Evolutionary conservation across 2,797 vertebrate species (phyloP).

Genomic region (Octomys mimax): DNA sequence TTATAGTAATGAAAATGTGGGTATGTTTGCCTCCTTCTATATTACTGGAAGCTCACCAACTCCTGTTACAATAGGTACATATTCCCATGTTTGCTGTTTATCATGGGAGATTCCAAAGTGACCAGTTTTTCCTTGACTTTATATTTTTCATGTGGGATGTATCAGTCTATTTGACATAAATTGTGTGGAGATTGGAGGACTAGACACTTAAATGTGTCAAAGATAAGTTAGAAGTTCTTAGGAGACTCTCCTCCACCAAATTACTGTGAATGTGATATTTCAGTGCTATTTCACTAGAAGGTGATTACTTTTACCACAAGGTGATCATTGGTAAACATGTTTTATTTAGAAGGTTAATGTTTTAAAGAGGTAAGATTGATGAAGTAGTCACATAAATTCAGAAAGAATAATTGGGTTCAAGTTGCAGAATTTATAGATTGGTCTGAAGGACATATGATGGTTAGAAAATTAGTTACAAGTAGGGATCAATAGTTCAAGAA

Average conservation of each 20-base stretch:
- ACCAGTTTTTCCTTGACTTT: background rate
- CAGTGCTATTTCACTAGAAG: slow-evolving; percentile 36
- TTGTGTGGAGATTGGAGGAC: background rate
- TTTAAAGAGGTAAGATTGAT: slow-evolving; percentile 60
- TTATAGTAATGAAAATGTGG: background rate
- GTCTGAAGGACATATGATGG: background rate
- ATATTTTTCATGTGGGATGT: slow-evolving; percentile 20
- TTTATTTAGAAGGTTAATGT: slow-evolving; percentile 42
- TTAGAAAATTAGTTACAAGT: slow-evolving; percentile 58
- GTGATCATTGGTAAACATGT: slow-evolving; percentile 8
- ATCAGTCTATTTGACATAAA: background rate
- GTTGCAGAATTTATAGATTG: background rate
- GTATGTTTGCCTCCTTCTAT: background rate
- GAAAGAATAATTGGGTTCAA: slow-evolving; percentile 14
- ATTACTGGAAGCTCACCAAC: background rate
- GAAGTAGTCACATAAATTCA: background rate
- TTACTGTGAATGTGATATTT: slow-evolving; percentile 57
- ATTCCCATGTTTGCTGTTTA: background rate
- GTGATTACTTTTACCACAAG: background rate
- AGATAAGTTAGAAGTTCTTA: slow-evolving; percentile 56
- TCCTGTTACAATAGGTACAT: background rate
- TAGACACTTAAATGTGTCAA: slow-evolving; percentile 1
- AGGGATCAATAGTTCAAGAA: background rate
- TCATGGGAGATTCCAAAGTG: background rate
- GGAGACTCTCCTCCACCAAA: slow-evolving; percentile 37